Evolutionary conservation across 2,888 invertebrate genomes (phyloP).

Genomic region (Meghimatium bilineatum): DNA sequence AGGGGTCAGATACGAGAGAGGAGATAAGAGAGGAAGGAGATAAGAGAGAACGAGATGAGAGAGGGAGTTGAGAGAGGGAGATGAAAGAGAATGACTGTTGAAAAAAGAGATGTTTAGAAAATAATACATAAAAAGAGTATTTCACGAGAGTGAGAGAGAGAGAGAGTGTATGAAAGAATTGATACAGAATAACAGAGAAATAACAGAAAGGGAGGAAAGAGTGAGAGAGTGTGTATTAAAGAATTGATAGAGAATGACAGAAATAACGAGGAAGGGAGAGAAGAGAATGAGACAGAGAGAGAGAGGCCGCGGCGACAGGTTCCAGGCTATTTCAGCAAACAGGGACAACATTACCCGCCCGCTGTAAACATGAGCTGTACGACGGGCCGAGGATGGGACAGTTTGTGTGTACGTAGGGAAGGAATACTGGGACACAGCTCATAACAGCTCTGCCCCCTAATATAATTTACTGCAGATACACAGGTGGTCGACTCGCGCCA

Average conservation of each 20-base stretch:
- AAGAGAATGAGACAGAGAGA: too few species aligned
- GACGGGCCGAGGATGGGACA: not conserved
- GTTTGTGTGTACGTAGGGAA: too few species aligned
- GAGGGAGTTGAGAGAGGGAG: not conserved
- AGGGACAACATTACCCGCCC: not conserved
- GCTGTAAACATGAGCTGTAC: not conserved
- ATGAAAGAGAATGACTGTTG: not conserved
- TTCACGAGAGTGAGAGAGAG: not conserved
- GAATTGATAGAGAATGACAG: too few species aligned
- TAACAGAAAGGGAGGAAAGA: not conserved
- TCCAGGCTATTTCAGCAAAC: not conserved
- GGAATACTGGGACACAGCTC: not conserved
- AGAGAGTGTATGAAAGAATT: too few species aligned
- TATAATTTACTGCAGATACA: not conserved
- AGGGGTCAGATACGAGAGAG: not conserved
- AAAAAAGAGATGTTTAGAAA: not conserved
- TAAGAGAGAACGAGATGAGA: not conserved
- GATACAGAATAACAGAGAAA: not conserved
- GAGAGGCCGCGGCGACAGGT: too few species aligned
- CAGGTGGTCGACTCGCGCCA: not conserved
- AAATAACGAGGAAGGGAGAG: too few species aligned
- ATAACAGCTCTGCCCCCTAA: not conserved
- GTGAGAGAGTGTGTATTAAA: not conserved
- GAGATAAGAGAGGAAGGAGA: not conserved
- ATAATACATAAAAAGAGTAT: not conserved